Conservation (phyloP, 2,797 vertebrate species). For the Lacerta agilis region DNA sequence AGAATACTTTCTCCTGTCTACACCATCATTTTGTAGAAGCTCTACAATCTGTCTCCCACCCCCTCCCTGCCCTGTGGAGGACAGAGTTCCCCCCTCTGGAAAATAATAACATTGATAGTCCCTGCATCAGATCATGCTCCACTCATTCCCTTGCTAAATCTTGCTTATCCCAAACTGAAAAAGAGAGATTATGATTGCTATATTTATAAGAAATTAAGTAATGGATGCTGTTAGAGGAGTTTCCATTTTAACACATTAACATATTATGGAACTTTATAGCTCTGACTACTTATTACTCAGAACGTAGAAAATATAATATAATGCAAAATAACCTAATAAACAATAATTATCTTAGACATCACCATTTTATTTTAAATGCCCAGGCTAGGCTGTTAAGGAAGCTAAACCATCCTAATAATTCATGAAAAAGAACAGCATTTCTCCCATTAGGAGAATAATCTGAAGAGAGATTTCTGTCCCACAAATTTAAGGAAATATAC, state of each 20-base stretch:
- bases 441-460: not conserved
- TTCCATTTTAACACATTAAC: constrained; percentile 7
- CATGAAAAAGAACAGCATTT: constrained; percentile 3
- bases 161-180: constrained; percentile 44
- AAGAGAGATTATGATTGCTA: constrained; percentile 45
- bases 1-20: not conserved
- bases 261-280: constrained; percentile 3
- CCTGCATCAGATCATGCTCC: not conserved
- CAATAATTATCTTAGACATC: constrained; percentile 11
- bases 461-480: not conserved
- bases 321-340: constrained; percentile 32
- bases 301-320: not conserved
- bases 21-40: not conserved
- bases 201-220: constrained; percentile 52
- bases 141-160: constrained; percentile 46
- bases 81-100: not conserved
- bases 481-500: not conserved
- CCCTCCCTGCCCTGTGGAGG: not conserved
- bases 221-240: constrained; percentile 43
- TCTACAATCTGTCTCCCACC: not conserved
- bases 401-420: not conserved
- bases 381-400: not conserved
- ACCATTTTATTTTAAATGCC: constrained; percentile 9
- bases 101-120: not conserved
- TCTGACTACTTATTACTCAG: constrained; percentile 8